phyloP scores from a whole-genome alignment of 1,140 invertebrate species.

The Metopolophium dirhodum region DNA sequence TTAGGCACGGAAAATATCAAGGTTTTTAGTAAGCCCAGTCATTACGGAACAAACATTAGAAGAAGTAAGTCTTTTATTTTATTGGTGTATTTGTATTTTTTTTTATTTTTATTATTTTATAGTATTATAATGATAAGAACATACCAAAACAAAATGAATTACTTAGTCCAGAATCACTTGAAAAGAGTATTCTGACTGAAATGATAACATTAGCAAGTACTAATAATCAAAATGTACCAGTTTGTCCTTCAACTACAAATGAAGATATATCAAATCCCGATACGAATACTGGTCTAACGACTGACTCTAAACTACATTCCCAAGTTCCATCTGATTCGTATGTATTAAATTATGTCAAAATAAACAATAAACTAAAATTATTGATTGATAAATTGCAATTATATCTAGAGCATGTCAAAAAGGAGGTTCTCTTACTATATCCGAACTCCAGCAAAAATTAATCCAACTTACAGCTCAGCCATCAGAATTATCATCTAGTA shows the following conservation, averaged over 20 bases:
- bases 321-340: constrained; percentile 38
- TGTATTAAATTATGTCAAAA: background rate
- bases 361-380: background rate
- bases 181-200: constrained; percentile 48
- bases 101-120: background rate
- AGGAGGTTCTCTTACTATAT: constrained; percentile 66
- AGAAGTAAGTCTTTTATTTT: constrained; percentile 20
- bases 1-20: constrained; percentile 73
- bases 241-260: background rate
- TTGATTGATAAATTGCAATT: background rate
- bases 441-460: constrained; percentile 68
- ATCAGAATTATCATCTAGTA: constrained; percentile 65
- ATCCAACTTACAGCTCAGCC: constrained; percentile 66
- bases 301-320: constrained; percentile 44
- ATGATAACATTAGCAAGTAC: constrained; percentile 45
- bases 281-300: background rate
- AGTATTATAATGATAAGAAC: constrained; percentile 37
- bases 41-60: constrained; percentile 58
- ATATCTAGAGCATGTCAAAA: constrained; percentile 48
- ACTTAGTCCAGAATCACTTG: constrained; percentile 51
- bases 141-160: constrained; percentile 37
- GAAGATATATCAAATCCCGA: constrained; percentile 28
- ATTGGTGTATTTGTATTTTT: background rate
- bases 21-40: constrained; percentile 81
- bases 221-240: constrained; percentile 1